Conservation (phyloP, 2,888 invertebrate genomes). For the Dolichomitus sp. region DNA sequence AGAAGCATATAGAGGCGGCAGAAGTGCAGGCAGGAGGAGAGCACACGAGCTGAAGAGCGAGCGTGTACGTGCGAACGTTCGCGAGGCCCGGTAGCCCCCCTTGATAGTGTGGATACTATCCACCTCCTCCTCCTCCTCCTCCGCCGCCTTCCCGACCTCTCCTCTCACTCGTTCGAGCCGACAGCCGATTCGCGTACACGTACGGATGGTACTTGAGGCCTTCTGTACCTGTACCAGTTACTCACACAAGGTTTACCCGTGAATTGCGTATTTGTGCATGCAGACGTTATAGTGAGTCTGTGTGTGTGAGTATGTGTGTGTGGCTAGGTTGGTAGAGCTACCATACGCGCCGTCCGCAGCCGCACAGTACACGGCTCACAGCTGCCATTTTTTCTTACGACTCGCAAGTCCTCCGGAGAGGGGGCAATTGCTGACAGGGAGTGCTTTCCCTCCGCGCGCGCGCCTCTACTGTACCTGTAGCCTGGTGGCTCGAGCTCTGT, state of each 20-base stretch:
- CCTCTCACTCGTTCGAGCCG: constrained; percentile 64
- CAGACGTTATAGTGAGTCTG: not conserved
- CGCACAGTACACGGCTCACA: constrained; percentile 80
- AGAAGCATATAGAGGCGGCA: constrained; percentile 40
- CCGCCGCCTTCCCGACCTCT: constrained; percentile 42
- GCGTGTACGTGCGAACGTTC: constrained; percentile 73
- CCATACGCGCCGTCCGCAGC: constrained; percentile 86
- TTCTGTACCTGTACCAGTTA: constrained; percentile 37
- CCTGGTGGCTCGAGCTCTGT: constrained; percentile 67
- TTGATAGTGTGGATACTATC: constrained; percentile 51
- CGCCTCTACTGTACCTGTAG: constrained; percentile 74
- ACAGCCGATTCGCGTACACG: constrained; percentile 64
- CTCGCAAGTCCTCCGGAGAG: constrained; percentile 88
- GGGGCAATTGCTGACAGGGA: constrained; percentile 85
- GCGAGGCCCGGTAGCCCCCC: constrained; percentile 68
- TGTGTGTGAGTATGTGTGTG: not conserved
- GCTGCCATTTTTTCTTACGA: constrained; percentile 87
- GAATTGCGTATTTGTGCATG: not conserved
- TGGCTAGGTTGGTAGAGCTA: constrained; percentile 58
- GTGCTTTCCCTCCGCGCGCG: constrained; percentile 78
- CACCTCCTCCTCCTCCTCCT: constrained; percentile 61
- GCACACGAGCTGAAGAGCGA: constrained; percentile 49
- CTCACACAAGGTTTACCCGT: not conserved
- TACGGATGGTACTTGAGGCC: constrained; percentile 44
- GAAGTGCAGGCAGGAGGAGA: constrained; percentile 7